Evolutionary conservation across 2,888 invertebrate species (phyloP), one percentile per base, ranked within the genome.

Genomic region (Tridacna crocea): DNA sequence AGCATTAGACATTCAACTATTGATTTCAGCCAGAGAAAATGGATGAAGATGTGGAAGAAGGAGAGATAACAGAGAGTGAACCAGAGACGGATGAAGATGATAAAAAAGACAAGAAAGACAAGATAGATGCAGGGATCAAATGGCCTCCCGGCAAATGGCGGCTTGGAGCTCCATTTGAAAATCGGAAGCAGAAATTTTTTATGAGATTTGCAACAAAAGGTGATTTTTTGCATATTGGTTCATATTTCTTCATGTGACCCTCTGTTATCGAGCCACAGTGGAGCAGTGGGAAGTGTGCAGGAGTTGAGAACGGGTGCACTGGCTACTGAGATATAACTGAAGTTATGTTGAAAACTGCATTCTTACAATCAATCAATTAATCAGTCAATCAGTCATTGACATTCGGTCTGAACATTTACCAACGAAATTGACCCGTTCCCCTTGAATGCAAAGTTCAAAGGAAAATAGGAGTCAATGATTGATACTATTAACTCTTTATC

Each of bases 191-290:
- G 92, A 95, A 95, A 84, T 95, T 98, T 88, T 95, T 97, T 79
- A 95, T 98, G 91, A 95, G 97, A 85, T 97, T 97, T 95, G 97
- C 97, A 47, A 96, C 96, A 80, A 96, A 96, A 94, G 95, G 96
- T 89, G 77, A 22, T 2, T 55, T 13, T 77, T 12, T 58, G 72
- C 26, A 46, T 4, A 12, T 10, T 75, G 27, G 19, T 36, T 19
- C 22, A 22, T 36, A 36, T 36, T 36, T 36, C 36, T 36, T 36
- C 36, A 36, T 36, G 2, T 36, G 36, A 2, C 36, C 55, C 17
- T 17, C 55, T 55, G 15, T n/a, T n/a, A n/a, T n/a, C n/a, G n/a
- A n/a, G n/a, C n/a, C n/a, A n/a, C n/a, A n/a, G n/a, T n/a, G n/a
- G n/a, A n/a, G n/a, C n/a, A n/a, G n/a, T n/a, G n/a, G n/a, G n/a